phyloP scores from a whole-genome alignment of 1,140 invertebrate species.

The Drosophila simulans region DNA sequence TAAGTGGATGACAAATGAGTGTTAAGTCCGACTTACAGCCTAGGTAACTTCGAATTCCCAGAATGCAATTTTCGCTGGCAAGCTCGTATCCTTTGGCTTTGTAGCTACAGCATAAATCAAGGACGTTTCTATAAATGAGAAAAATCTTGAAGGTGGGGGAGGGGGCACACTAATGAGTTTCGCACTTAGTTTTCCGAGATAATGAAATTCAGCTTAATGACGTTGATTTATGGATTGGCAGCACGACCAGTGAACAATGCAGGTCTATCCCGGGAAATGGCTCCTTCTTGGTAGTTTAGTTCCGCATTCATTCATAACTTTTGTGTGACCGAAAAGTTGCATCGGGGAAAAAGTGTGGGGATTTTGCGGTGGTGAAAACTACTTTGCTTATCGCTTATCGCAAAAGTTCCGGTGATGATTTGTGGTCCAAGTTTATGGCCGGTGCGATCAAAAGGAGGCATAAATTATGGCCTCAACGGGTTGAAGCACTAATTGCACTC shows the following conservation, averaged over 20 bases:
- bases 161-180: slow-evolving; percentile 8
- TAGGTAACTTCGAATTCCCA: neutral
- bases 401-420: slow-evolving; percentile 37
- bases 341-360: neutral
- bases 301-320: slow-evolving; percentile 11
- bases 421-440: slow-evolving; percentile 38
- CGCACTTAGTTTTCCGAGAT: neutral
- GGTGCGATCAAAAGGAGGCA: slow-evolving; percentile 8
- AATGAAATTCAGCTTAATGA: neutral
- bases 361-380: neutral
- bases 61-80: neutral
- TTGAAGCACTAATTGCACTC: slow-evolving; percentile 20
- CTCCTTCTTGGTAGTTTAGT: neutral
- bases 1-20: no score
- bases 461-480: slow-evolving; percentile 26
- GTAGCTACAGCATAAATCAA: slow-evolving; percentile 16
- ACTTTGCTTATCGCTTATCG: slow-evolving; percentile 23
- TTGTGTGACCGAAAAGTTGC: slow-evolving; percentile 27
- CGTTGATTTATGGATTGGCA: slow-evolving; percentile 34
- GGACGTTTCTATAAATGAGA: neutral
- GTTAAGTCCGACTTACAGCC: no score
- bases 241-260: slow-evolving; percentile 3
- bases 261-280: slow-evolving; percentile 4
- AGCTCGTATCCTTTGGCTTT: neutral
- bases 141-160: no score